Percentiles rank a stretch among this genome's conserved stretches.
phyloP scores from a whole-genome alignment of 2,113 vertebrate genomes.

The Psittacula cyanocephala region DNA sequence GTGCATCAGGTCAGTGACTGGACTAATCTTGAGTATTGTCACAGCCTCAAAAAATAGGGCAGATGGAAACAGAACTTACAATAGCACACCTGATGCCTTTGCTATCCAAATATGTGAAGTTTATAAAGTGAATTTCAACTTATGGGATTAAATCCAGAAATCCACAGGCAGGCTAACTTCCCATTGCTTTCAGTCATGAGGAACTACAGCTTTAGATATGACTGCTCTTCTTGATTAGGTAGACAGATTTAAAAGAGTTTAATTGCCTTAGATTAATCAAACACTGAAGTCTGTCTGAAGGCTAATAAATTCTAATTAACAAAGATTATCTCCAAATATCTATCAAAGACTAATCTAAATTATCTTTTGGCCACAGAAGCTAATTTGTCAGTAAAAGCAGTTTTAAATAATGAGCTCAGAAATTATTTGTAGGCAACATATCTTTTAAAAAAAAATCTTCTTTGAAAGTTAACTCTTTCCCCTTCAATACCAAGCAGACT shows the following conservation, averaged over 20 bases:
- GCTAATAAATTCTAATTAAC: constrained; percentile 56
- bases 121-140: background rate
- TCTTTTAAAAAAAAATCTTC: background rate
- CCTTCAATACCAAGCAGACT: background rate
- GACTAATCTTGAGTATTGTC: background rate
- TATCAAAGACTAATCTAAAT: constrained; percentile 7
- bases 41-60: background rate
- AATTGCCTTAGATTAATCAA: constrained; percentile 52
- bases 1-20: background rate
- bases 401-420: constrained; percentile 42
- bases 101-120: background rate
- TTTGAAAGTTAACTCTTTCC: background rate
- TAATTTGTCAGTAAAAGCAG: constrained; percentile 29
- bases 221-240: constrained; percentile 11
- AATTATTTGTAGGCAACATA: background rate
- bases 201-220: background rate
- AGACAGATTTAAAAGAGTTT: constrained; percentile 27
- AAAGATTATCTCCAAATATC: constrained; percentile 34
- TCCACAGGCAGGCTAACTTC: background rate
- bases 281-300: background rate
- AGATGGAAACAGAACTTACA: background rate
- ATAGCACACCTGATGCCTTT: background rate
- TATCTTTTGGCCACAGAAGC: constrained; percentile 1
- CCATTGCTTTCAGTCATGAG: background rate
- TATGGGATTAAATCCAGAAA: background rate